Evolutionary conservation across 2,113 vertebrate genomes (phyloP), one percentile per base, ranked within the genome.

Genomic region (Pteruthius melanotis): DNA sequence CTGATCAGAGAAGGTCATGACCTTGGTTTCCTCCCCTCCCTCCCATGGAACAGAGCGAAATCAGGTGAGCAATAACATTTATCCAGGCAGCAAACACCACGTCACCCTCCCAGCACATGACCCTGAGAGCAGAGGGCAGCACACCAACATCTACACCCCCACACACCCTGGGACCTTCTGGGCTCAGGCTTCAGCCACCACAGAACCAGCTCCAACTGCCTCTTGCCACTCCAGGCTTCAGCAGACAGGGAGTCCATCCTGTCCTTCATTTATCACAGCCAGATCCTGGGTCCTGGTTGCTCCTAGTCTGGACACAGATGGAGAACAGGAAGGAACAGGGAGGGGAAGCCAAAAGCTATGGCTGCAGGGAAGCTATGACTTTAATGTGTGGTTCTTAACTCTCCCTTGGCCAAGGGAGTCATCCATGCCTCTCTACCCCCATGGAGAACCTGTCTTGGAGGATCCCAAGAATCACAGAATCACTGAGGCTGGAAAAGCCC

Each of bases 51-150:
- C 35, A 63, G 42, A 54, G 7, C 50, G 94, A 92, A 93, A 77
- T 37, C 77, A 89, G 47, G n/a, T 75, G 61, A 92, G 47, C 33
- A 76, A 10, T 27, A 42, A 77, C 19, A 42, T 77, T 80, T 74
- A 86, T 42, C 8, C 42, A 66, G 72, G 26, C 1, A 81, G 30
- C 45, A 97, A 95, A 83, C 75, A 87, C 30, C 44, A 74, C 0
- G 0, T 83, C 93, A 80, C 24, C 24, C 63, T 72, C 20, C 27
- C 49, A 37, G 57, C 4, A 7, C 13, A 11, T 0, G 0, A 82
- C 40, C n/a, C 28, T 0, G 0, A 44, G 28, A 60, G 40, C 16
- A 63, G 24, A 89, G 31, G 53, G n/a, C 37, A 83, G 53, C 82
- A 77, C 56, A 39, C 40, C 80, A 49, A 68, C 10, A 2, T 2